These are phyloP conservation scores for Panulirus ornatus DNA, from an alignment of 1,140 invertebrate genomes.

Conservation along the genomic window DNA sequence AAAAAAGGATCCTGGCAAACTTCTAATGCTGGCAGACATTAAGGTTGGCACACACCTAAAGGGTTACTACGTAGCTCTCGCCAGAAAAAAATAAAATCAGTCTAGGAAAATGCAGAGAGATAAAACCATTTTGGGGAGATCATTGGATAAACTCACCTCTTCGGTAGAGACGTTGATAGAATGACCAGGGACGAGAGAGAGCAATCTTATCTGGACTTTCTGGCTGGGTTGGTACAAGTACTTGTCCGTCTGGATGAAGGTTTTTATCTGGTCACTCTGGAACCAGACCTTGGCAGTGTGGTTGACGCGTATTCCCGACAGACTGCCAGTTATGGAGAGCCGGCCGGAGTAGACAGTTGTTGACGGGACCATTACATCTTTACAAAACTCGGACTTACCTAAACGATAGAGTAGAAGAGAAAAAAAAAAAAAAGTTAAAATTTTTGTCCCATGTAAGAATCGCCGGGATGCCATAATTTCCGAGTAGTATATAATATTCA, in stretches of 20 bases:
- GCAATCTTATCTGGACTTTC: conserved; percentile 23
- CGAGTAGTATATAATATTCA: no score
- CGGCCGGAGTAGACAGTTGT: not conserved
- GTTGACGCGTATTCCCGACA: conserved; percentile 9
- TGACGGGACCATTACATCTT: not conserved
- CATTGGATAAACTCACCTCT: conserved; percentile 1
- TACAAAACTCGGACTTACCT: conserved; percentile 8
- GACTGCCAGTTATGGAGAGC: not conserved
- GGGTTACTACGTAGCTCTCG: no score
- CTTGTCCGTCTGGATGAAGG: conserved; percentile 51
- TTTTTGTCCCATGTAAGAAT: no score
- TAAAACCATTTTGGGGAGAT: no score
- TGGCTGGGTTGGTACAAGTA: conserved; percentile 44
- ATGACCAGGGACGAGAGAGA: not conserved
- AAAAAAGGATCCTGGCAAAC: no score
- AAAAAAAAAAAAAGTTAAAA: no score
- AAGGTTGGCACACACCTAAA: no score
- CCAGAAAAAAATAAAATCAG: no score
- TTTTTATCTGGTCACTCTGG: not conserved
- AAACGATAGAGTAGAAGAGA: not conserved
- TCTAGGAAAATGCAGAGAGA: no score
- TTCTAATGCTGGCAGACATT: no score
- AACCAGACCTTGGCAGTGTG: not conserved
- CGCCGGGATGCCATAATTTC: no score
- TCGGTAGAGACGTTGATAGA: conserved; percentile 10